Base-by-base conservation (phyloP, 2,797 vertebrate genomes). In the Enteromius mattozi region DNA sequence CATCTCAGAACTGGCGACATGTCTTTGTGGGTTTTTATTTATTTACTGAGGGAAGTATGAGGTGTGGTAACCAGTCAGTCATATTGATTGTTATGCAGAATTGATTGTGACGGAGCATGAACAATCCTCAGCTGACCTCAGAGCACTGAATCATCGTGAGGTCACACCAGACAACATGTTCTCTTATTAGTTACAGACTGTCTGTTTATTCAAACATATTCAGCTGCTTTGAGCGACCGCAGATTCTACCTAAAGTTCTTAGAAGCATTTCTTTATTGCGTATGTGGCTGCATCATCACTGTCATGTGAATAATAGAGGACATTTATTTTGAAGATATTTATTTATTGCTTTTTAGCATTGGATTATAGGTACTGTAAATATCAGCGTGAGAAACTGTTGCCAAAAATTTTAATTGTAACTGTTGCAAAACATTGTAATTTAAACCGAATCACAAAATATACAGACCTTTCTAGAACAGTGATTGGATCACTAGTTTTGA, bases 101-200 rank as follows among this genome's bases (percentile, higher is more conserved):
- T 78, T 78, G 59, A 47, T 63, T 78, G 61, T 79, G 77, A 47
- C 27, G 0, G 24, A 13, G 40, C 56, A 37, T 49, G 10, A 78
- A 78, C 16, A 13, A 8, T 49, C 10, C 40, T 75, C 71, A 66
- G 61, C 71, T 82, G 81, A 82, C 45, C 42, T 76, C 59, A 40
- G 59, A 82, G 45, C 71, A 54, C 47, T 56, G n/a, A 56, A 21
- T 51, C 45, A 30, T 54, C 12, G 54, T 76, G 70, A 74, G 27
- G 42, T 82, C 81, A 65, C 19, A n/a, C 40, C 24, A 61, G 56
- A 61, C 76, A 49, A 66, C 40, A 69, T 35, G 45, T 51, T 51
- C 45, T 49, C 45, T 0, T 42, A 45, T 80, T 30, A 49, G 21
- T n/a, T 49, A 19, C 13, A 61, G 35, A 76, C 35, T 61, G 24